Percentiles rank a stretch among this genome's conserved stretches.
Conservation (phyloP, 2,797 vertebrate species). For the Poecilia gillii region DNA sequence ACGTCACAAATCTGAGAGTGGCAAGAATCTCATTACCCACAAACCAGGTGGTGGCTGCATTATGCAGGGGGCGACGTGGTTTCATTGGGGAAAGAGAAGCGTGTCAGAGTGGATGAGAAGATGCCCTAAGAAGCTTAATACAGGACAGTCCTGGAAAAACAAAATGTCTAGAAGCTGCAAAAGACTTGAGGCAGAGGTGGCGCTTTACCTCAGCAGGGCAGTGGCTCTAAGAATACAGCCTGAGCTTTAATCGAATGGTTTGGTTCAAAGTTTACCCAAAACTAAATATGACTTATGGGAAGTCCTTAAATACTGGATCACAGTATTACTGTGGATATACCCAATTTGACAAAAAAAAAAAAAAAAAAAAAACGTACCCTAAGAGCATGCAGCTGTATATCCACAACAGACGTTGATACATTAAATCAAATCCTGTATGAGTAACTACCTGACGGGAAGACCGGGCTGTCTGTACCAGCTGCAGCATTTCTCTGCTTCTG, state of each 20-base stretch:
- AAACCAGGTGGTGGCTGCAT: background rate
- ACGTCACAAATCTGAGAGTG: background rate
- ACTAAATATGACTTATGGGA: background rate
- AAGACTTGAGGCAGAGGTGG: background rate
- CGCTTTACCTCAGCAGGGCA: background rate
- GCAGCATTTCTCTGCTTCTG: constrained; percentile 66
- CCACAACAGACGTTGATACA: constrained; percentile 16
- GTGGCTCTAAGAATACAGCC: background rate
- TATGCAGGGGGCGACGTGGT: background rate
- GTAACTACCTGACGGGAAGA: constrained; percentile 65
- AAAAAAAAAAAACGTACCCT: background rate
- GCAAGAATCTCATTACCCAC: background rate
- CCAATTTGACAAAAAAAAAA: background rate
- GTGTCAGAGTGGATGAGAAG: background rate
- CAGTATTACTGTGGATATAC: background rate
- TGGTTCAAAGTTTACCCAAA: background rate
- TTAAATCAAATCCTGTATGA: constrained; percentile 47
- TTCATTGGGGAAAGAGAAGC: background rate
- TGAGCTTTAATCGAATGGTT: background rate
- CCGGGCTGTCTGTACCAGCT: constrained; percentile 60
- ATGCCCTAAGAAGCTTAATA: background rate
- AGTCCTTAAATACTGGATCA: background rate
- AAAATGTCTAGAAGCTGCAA: background rate
- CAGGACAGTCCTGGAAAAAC: background rate
- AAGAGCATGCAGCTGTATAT: constrained; percentile 23